Percentiles rank a stretch among this genome's conserved stretches.
These are phyloP conservation scores for Uria lomvia DNA, from an alignment of 2,113 vertebrate species.

Conservation along the genomic window DNA sequence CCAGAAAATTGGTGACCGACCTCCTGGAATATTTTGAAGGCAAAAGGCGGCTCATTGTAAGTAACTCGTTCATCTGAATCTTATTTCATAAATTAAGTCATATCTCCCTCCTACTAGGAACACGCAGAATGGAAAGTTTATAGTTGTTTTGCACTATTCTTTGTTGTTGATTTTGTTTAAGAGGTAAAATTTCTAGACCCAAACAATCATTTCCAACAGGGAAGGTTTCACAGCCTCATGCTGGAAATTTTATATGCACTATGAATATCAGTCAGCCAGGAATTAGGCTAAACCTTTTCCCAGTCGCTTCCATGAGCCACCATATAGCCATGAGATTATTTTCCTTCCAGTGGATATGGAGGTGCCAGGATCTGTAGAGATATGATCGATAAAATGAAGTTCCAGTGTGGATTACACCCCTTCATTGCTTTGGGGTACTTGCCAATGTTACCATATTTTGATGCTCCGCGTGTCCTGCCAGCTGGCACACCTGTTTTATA, in stretches of 20 bases:
- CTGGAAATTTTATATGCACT: not conserved
- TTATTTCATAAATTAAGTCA: not conserved
- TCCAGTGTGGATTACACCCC: constrained; percentile 1
- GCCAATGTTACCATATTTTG: not conserved
- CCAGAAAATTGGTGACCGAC: constrained; percentile 74
- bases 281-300: not conserved
- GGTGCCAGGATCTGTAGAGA: not conserved
- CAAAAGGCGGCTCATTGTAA: constrained; percentile 91
- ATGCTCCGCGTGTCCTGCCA: not conserved
- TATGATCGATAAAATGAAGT: not conserved
- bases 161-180: not conserved
- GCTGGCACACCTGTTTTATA: constrained; percentile 15
- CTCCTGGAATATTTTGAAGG: constrained; percentile 93
- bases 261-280: not conserved
- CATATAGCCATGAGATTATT: not conserved
- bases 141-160: not conserved
- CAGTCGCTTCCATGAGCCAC: not conserved
- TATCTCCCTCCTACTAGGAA: not conserved
- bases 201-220: not conserved
- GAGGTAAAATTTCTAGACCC: not conserved
- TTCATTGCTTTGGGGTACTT: not conserved
- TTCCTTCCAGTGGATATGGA: not conserved
- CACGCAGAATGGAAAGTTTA: not conserved
- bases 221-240: not conserved
- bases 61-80: constrained; percentile 48